A percentile compares a stretch with the other conserved stretches of the same genome.
Evolutionary conservation across 2,888 invertebrate species (phyloP).

Genomic region (Drosophila helvetica): DNA sequence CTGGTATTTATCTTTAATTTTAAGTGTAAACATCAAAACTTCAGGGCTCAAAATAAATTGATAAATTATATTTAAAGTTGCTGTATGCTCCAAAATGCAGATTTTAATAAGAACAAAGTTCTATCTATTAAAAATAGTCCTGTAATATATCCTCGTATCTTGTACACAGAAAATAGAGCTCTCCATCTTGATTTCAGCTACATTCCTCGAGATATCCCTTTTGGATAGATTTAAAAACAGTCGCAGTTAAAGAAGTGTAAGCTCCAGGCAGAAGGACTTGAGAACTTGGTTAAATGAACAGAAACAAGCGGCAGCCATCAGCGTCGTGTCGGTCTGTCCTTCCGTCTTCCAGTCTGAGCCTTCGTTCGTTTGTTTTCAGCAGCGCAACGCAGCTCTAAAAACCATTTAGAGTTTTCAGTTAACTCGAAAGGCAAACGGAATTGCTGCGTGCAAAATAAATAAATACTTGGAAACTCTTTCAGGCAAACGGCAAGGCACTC

Average conservation of each 20-base stretch:
- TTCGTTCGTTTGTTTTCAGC: slow-evolving; percentile 27
- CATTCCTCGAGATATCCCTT: neutral
- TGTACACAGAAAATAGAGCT: neutral
- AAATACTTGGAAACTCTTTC: slow-evolving; percentile 53
- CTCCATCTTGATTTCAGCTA: neutral
- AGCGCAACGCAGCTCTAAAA: slow-evolving; percentile 33
- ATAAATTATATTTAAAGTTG: too few relatives aligned
- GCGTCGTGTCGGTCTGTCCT: slow-evolving; percentile 27
- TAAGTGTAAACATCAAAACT: too few relatives aligned
- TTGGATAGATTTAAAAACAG: slow-evolving; percentile 7
- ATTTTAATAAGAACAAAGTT: neutral
- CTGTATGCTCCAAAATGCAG: too few relatives aligned
- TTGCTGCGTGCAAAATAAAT: slow-evolving; percentile 62
- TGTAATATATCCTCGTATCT: neutral
- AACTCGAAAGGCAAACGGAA: slow-evolving; percentile 45
- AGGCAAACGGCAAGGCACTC: slow-evolving; percentile 11
- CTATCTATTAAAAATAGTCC: neutral
- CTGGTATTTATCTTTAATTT: too few relatives aligned
- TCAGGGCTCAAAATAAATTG: too few relatives aligned
- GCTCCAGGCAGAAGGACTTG: slow-evolving; percentile 42
- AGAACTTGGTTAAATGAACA: slow-evolving; percentile 56
- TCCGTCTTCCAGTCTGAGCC: slow-evolving; percentile 20
- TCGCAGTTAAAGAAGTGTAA: slow-evolving; percentile 4
- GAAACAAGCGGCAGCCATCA: slow-evolving; percentile 49
- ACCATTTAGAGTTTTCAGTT: slow-evolving; percentile 56